Base-by-base conservation (phyloP, 2,888 invertebrate genomes). In the Parasteatoda lunata region DNA sequence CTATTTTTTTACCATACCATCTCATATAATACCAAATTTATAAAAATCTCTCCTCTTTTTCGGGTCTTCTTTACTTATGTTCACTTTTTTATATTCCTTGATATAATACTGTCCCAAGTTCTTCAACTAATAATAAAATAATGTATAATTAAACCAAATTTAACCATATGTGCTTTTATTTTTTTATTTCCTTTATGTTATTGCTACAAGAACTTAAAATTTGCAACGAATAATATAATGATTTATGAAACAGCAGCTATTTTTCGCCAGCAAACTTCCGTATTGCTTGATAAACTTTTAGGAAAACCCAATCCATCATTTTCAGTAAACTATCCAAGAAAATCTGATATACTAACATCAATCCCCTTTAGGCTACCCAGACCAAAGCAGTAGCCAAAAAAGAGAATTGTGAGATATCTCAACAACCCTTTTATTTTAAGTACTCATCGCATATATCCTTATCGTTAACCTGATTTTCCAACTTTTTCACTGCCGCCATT, bases 271-370 rank as follows among this genome's bases (percentile, higher is more conserved):
- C 9, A 59, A 59, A 59, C 59, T 59, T 59, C 59, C 51, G 70
- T 69, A 64, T 49, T 48, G 30, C 15, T 59, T 79, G 64, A 71
- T 79, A 79, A 79, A 70, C 78, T 70, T 45, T 48, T 70, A 48
- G n/a, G 65, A 79, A 71, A 70, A 70, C 70, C 59, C 30, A 70
- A 79, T 79, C 78, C 70, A 79, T 79, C 78, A 79, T 54, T 48
- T 71, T 7, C 9, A 13, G 45, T 49, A 5, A 49, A 30, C 71
- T 4, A 48, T 30, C 13, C 49, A 9, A 15, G 48, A 79, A 79
- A 64, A 64, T 79, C 64, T 79, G 49, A 79, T 59, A 49, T 59
- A 13, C 9, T 59, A n/a, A 59, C 59, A 59, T 59, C 59, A 13
- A 13, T 13, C 8, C 59, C 59, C 59, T n/a, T 59, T 9, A 59